These are phyloP conservation scores for Echinarachnius parma DNA, from an alignment of 53 echinoderm and acorn worm genomes.

Conservation along the genomic window DNA sequence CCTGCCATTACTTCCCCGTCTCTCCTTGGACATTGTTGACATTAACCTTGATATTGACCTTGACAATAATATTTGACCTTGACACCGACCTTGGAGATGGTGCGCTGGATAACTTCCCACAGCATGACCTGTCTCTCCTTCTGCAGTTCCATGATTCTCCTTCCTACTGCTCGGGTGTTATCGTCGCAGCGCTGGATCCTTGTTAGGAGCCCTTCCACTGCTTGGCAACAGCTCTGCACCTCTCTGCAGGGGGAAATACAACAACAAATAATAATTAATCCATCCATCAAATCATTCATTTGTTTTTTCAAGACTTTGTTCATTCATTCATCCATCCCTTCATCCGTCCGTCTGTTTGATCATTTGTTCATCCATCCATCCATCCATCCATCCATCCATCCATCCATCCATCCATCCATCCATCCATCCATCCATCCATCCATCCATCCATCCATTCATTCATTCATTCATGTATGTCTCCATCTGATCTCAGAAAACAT, in stretches of 20 bases:
- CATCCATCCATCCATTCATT: neutral
- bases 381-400: neutral
- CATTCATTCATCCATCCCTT: too few relatives aligned
- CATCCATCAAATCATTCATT: too few relatives aligned
- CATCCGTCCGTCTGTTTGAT: neutral
- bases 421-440: neutral
- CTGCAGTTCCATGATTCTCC: neutral
- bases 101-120: neutral
- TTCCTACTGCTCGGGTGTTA: neutral
- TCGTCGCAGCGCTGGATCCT: neutral
- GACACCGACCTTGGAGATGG: constrained; percentile 4
- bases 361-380: too few relatives aligned
- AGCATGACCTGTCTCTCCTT: neutral
- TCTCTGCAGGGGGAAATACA: constrained; percentile 4
- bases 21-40: too few relatives aligned
- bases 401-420: neutral
- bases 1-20: too few relatives aligned
- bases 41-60: too few relatives aligned
- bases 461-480: neutral
- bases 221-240: neutral
- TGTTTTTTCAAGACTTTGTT: too few relatives aligned
- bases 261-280: too few relatives aligned
- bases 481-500: neutral
- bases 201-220: neutral
- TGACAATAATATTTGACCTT: too few relatives aligned